Base-by-base conservation (phyloP, 2,888 invertebrate genomes). In the Cephus pulcher region DNA sequence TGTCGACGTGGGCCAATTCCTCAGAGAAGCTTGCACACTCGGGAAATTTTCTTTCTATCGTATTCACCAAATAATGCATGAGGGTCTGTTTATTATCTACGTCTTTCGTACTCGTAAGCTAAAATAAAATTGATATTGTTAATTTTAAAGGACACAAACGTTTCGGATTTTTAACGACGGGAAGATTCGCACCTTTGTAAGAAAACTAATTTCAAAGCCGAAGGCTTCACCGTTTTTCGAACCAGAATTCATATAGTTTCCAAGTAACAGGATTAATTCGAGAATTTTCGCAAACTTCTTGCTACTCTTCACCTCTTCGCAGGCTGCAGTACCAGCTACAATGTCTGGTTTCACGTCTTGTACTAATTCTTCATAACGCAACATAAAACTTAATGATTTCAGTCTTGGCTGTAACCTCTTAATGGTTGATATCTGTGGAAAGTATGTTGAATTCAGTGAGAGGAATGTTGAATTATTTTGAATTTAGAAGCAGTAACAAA, bases 221-320 rank as follows among this genome's bases (percentile, higher is more conserved):
- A 97, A 96, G 0, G 98, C 98, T 83, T 97, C 97, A 1, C 97
- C 98, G 89, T 98, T 98, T 88, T 96, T 96, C 11, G 98, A 97
- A 0, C 98, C 98, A 0, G 97, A 95, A 92, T 99, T 99, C 97
- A 99, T 97, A 88, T 97, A 98, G 92, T 99, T 99, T 4, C 99
- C 99, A 34, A 99, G 93, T 15, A 98, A 92, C 0, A 99, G 93
- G 80, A 99, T 94, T 0, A 99, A 92, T 91, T 99, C 97, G 23
- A 99, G 92, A 75, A 99, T 95, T 90, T 95, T 96, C 1, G 96
- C 96, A 91, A 99, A 98, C 88, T 98, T 98, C 83, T 95, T 95
- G 87, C 98, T 98, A 37, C 95, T 95, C 85, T 96, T 96, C 3
- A 98, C 95, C 92, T 99, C 98, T 87, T 99, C 98, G 87, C 99